Evolutionary conservation across 2,797 vertebrate species (phyloP).

Genomic region (Acomys russatus): DNA sequence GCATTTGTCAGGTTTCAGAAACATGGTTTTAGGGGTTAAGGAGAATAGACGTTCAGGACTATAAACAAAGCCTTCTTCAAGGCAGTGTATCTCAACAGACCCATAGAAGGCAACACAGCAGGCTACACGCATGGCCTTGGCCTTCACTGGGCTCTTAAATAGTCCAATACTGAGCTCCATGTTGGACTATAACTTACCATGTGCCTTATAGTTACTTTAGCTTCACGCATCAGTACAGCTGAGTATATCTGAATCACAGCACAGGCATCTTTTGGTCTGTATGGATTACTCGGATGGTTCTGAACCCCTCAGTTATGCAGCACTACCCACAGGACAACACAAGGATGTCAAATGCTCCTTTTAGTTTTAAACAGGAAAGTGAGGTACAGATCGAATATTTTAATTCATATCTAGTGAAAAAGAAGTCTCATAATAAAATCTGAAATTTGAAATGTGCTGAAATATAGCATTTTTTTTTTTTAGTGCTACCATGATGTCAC

Average conservation of each 20-base stretch:
- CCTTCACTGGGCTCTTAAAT: background rate
- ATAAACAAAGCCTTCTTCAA: background rate
- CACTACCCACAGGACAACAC: background rate
- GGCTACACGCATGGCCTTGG: background rate
- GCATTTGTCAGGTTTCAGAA: background rate
- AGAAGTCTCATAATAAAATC: background rate
- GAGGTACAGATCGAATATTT: background rate
- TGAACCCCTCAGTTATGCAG: background rate
- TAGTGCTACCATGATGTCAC: background rate
- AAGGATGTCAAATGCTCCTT: conserved; percentile 11
- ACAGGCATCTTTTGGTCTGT: background rate
- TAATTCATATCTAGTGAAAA: background rate
- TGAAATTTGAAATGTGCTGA: background rate
- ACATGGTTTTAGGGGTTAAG: background rate
- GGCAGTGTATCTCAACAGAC: background rate
- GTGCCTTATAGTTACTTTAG: background rate
- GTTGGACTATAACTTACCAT: background rate
- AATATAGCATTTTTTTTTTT: background rate
- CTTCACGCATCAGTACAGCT: background rate
- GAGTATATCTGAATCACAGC: background rate
- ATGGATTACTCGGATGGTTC: background rate
- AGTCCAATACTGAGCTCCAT: background rate
- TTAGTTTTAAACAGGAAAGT: conserved; percentile 57
- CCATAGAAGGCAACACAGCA: background rate
- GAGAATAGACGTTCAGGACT: background rate